Evolutionary conservation across 2,888 invertebrate genomes (phyloP).

Genomic region (Lampropteryx suffumata): DNA sequence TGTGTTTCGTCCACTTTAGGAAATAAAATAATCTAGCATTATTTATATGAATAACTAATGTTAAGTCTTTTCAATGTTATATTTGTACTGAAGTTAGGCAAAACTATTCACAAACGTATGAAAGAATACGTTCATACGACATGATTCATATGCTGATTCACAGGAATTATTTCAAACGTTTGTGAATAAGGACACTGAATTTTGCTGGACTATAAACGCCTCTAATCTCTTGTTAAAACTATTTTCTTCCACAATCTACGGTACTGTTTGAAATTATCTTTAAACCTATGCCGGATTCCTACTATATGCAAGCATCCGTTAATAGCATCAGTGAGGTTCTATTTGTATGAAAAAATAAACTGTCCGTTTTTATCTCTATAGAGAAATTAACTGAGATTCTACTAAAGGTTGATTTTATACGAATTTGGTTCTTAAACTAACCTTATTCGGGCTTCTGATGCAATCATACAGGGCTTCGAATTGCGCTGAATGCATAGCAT

Average conservation of each 20-base stretch:
- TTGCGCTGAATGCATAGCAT: too few relatives aligned
- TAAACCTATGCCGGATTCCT: too few relatives aligned
- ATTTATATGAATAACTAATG: not conserved
- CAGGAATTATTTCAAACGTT: not conserved
- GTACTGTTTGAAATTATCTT: not conserved
- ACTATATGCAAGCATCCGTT: too few relatives aligned
- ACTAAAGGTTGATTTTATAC: too few relatives aligned
- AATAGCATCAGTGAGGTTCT: too few relatives aligned
- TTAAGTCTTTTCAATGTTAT: conserved; percentile 3
- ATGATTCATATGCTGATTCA: too few relatives aligned
- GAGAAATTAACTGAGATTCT: too few relatives aligned
- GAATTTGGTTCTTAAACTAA: too few relatives aligned
- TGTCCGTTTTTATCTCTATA: too few relatives aligned
- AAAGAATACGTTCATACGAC: not conserved
- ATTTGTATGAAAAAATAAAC: not conserved
- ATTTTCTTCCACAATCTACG: not conserved
- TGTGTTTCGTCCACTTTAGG: conserved; percentile 6
- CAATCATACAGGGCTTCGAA: too few relatives aligned
- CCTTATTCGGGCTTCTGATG: too few relatives aligned
- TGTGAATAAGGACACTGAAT: not conserved
- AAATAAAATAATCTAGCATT: conserved; percentile 6
- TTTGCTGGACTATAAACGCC: conserved; percentile 2
- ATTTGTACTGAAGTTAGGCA: not conserved
- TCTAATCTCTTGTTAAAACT: not conserved
- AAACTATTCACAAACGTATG: not conserved